Base-by-base conservation (phyloP, 2,113 vertebrate genomes). In the Bufo bufo region DNA sequence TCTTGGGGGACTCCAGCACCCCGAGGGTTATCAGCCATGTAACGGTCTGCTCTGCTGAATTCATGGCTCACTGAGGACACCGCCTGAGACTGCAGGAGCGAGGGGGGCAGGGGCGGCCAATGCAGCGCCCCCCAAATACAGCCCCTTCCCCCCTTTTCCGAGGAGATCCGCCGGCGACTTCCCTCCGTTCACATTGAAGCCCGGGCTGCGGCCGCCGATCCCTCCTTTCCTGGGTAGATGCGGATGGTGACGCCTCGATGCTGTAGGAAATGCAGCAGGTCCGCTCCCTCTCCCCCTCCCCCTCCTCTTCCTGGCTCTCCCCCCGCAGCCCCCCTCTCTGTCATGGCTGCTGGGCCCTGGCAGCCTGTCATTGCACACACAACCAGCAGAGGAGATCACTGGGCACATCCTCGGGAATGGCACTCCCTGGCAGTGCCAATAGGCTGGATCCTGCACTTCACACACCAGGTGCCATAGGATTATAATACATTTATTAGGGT, bases 21-120 rank as follows among this genome's bases (percentile, higher is more conserved):
- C 97, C 97, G 90, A 99, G 94, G 90, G 97, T 96, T 69, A 99
- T 99, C 90, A 99, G 94, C 97, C 97, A 99, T 92, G 97, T 99
- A 92, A 99, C 97, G 94, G 97, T 99, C 94, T 99, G 97, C 91
- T 99, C 97, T 47, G 97, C 97, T 66, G 97, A 97, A 96, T 96
- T 99, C 97, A 95, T 95, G 95, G 97, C 95, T 93, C 92, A 86
- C 79, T 88, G 89, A 89, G 90, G 43, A 84, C 69, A 91, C 89
- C 90, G 91, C 80, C 85, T 88, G 90, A 92, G 89, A 88, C 90
- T 91, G 90, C 90, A 89, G 66, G 69, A 23, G 19, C 16, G n/a
- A 77, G 84, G 87, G 45, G 45, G 49, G 66, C 54, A 71, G 59
- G 65, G 89, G 66, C 61, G 20, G 72, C 52, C 12, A 4, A 23